These are phyloP conservation scores for Acholoe squamosa DNA, from an alignment of 2,888 invertebrate species.

Conservation along the genomic window DNA sequence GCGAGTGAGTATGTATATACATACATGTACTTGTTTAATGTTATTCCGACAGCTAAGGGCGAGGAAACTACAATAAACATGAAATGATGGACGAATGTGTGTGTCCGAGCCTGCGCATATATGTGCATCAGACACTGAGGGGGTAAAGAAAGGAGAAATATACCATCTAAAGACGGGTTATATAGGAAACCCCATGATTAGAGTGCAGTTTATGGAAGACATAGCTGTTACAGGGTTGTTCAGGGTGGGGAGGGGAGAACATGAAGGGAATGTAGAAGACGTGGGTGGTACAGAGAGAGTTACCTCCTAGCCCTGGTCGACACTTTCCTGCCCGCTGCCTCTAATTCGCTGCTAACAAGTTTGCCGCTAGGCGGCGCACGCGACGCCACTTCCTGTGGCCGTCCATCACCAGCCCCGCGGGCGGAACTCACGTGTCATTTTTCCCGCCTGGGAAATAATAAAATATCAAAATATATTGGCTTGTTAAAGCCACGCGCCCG, in stretches of 20 bases:
- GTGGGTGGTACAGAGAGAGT: neutral
- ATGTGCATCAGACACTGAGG: too few relatives aligned
- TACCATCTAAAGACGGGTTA: too few relatives aligned
- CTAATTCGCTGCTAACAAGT: conserved; percentile 62
- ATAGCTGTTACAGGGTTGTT: neutral
- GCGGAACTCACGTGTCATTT: conserved; percentile 59
- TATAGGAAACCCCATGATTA: too few relatives aligned
- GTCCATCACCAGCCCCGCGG: conserved; percentile 52
- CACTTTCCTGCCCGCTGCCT: conserved; percentile 45
- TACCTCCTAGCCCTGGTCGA: conserved; percentile 1
- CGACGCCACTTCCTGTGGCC: conserved; percentile 36
- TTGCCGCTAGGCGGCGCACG: conserved; percentile 32
- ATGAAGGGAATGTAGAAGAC: neutral
- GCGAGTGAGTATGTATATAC: too few relatives aligned
- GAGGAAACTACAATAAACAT: too few relatives aligned
- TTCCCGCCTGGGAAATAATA: conserved; percentile 59
- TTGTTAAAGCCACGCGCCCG: conserved; percentile 42
- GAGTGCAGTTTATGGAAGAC: neutral
- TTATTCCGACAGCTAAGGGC: too few relatives aligned
- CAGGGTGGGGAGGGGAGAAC: neutral
- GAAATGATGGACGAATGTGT: too few relatives aligned
- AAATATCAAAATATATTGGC: conserved; percentile 63
- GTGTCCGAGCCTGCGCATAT: too few relatives aligned
- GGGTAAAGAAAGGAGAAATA: too few relatives aligned
- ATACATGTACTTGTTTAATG: too few relatives aligned